Conservation (phyloP, 2,797 vertebrate species). For the Alectoris magna region DNA sequence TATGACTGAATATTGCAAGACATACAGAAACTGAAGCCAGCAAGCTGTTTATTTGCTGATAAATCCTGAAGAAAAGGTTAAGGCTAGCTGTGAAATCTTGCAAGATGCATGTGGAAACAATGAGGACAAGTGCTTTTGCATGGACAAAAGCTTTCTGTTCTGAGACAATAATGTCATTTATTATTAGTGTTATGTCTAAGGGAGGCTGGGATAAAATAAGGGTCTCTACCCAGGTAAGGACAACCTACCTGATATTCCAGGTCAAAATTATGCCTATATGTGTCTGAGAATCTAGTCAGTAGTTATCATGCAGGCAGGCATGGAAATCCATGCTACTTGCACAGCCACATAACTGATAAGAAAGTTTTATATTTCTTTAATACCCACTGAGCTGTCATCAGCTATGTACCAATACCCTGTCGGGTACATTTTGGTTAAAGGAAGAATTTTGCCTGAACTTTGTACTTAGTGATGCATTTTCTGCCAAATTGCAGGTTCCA, state of each 20-base stretch:
- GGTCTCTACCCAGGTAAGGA: background rate
- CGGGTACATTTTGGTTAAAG: background rate
- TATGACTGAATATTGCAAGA: background rate
- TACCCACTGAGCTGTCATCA: background rate
- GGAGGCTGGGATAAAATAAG: background rate
- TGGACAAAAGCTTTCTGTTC: background rate
- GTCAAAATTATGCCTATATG: background rate
- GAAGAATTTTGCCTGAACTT: background rate
- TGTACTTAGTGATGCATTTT: background rate
- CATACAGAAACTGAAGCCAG: background rate
- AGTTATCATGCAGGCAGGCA: background rate
- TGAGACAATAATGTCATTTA: background rate
- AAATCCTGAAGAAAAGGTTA: background rate
- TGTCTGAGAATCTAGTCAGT: background rate
- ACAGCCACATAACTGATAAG: background rate
- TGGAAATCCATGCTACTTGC: background rate
- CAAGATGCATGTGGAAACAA: background rate
- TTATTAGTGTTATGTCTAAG: background rate
- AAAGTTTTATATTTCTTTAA: background rate
- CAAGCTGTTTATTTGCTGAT: background rate
- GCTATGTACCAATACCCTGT: background rate
- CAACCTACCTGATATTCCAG: background rate
- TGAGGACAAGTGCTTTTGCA: background rate
- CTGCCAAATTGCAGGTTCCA: background rate
- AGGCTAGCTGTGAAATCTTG: background rate